Conservation (phyloP, 2,888 invertebrate species). For the Agelastica alni region DNA sequence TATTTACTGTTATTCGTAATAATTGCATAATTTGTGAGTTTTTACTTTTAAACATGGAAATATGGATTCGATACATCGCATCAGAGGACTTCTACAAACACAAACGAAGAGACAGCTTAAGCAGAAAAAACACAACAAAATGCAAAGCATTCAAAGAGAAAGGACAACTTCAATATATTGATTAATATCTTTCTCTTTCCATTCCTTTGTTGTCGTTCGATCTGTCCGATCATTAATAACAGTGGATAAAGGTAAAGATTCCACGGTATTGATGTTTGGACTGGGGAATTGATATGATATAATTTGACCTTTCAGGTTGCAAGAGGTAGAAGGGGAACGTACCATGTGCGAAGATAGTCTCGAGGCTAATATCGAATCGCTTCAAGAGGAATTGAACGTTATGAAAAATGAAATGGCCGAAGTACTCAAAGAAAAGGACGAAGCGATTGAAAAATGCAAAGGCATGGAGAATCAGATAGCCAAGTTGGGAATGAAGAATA, state of each 20-base stretch:
- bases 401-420: constrained; percentile 28
- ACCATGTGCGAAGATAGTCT: constrained; percentile 35
- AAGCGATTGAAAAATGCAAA: constrained; percentile 39
- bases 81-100: too few relatives aligned
- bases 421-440: constrained; percentile 32
- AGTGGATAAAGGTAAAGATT: constrained; percentile 44
- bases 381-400: constrained; percentile 37
- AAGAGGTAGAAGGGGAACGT: constrained; percentile 39
- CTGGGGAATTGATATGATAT: constrained; percentile 53
- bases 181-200: too few relatives aligned
- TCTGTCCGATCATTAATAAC: too few relatives aligned
- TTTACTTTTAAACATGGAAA: too few relatives aligned
- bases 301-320: constrained; percentile 50
- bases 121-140: too few relatives aligned
- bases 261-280: constrained; percentile 38
- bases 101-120: too few relatives aligned
- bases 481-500: constrained; percentile 38
- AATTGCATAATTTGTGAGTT: too few relatives aligned
- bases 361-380: constrained; percentile 27
- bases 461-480: constrained; percentile 43
- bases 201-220: too few relatives aligned
- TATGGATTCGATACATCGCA: too few relatives aligned
- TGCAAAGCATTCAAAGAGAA: too few relatives aligned
- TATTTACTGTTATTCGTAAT: too few relatives aligned
- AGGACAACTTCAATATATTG: too few relatives aligned